phyloP scores from a whole-genome alignment of 2,113 vertebrate species.

The Penelope pileata region DNA sequence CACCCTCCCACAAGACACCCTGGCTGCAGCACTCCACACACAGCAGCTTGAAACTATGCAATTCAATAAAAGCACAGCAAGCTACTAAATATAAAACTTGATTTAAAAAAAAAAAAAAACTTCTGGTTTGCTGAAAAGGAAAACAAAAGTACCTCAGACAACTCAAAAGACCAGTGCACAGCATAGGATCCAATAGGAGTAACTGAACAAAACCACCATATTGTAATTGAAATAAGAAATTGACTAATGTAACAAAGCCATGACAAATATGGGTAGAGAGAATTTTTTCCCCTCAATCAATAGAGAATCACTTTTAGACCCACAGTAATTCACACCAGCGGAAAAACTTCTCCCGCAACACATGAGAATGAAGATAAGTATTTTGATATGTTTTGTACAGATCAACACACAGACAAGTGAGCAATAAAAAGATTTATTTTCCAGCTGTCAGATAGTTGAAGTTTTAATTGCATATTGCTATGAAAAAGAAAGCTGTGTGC shows the following conservation, averaged over 20 bases:
- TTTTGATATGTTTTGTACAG: neutral
- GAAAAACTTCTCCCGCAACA: neutral
- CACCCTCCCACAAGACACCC: too few relatives aligned
- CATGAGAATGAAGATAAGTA: neutral
- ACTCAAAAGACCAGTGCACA: neutral
- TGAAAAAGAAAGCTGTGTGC: conserved; percentile 12
- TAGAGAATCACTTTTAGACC: neutral
- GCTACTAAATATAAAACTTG: neutral
- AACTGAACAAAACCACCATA: neutral
- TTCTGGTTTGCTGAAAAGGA: neutral
- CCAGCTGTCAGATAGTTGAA: neutral
- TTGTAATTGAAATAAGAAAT: rapidly evolving
- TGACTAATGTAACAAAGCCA: neutral
- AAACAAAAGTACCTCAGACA: neutral
- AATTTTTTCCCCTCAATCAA: neutral
- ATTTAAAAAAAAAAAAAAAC: too few relatives aligned
- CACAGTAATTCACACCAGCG: neutral
- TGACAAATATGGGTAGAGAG: neutral
- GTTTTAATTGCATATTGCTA: neutral
- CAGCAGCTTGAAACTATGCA: neutral
- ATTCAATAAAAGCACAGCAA: neutral
- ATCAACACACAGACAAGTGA: neutral
- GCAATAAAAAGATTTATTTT: conserved; percentile 47
- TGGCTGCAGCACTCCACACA: neutral
- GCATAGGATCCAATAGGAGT: neutral